Conservation (phyloP, 2,113 vertebrate species). For the Plecotus auritus region DNA sequence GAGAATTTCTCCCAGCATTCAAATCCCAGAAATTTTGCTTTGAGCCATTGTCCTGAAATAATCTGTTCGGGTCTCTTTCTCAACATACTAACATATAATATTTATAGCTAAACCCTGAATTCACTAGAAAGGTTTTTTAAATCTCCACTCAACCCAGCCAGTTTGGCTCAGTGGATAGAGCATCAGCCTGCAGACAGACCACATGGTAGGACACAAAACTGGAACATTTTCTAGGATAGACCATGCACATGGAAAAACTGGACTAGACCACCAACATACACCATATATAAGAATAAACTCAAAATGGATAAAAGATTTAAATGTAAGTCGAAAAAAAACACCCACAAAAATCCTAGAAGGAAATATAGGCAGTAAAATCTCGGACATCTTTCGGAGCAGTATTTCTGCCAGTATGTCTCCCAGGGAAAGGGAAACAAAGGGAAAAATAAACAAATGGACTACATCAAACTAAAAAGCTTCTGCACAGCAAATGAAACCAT, state of each 20-base stretch:
- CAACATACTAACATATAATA: neutral
- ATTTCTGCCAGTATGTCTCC: neutral
- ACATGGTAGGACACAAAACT: too few relatives aligned
- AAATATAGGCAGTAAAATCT: neutral
- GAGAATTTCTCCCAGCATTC: neutral
- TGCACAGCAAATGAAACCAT: neutral
- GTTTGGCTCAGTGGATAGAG: too few relatives aligned
- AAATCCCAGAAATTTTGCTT: conserved; percentile 3
- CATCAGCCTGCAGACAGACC: too few relatives aligned
- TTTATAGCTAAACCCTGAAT: neutral
- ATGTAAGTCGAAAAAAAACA: neutral
- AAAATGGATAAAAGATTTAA: neutral
- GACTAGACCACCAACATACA: neutral
- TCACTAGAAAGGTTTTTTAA: neutral
- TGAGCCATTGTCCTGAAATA: neutral
- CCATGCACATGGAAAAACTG: neutral
- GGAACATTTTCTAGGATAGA: too few relatives aligned
- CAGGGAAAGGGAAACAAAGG: neutral
- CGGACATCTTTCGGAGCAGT: neutral
- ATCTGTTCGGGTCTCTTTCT: neutral
- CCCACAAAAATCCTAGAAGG: neutral
- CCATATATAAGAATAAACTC: neutral
- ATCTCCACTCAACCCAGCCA: neutral
- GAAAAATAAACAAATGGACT: neutral
- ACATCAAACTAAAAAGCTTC: neutral